A percentile compares a stretch with the other conserved stretches of the same genome.
Conservation (phyloP, 2,113 vertebrate species). For the Tragelaphus scriptus region DNA sequence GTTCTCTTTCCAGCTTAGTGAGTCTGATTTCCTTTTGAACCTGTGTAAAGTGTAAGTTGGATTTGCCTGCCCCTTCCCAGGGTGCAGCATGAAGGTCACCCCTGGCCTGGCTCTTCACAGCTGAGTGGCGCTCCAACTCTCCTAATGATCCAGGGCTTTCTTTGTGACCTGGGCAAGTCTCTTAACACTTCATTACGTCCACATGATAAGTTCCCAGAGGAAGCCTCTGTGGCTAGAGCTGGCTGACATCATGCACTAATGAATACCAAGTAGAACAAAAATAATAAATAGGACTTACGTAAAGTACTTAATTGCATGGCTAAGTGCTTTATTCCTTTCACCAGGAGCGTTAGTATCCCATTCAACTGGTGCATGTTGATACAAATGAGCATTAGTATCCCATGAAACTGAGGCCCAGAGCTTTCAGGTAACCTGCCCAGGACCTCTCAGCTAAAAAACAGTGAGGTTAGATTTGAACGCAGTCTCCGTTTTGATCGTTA, state of each 20-base stretch:
- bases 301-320: not conserved
- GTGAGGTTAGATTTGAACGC: not conserved
- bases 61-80: not conserved
- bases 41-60: not conserved
- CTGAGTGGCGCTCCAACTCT: not conserved
- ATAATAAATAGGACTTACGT: not conserved
- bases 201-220: not conserved
- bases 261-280: not conserved
- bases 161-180: not conserved
- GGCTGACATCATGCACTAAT: not conserved
- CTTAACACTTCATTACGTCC: constrained; percentile 5
- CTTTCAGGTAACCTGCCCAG: not conserved
- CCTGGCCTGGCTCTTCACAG: not conserved
- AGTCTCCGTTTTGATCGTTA: not conserved
- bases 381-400: not conserved
- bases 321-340: not conserved
- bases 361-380: not conserved
- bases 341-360: not conserved
- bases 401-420: not conserved
- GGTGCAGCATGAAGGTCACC: not conserved
- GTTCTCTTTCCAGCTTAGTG: constrained; percentile 29
- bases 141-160: not conserved
- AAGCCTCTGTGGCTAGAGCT: not conserved
- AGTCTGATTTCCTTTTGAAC: not conserved
- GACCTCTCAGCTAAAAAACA: not conserved